These are phyloP conservation scores for Dromococcyx pavoninus DNA, from an alignment of 2,797 vertebrate species.

Conservation along the genomic window DNA sequence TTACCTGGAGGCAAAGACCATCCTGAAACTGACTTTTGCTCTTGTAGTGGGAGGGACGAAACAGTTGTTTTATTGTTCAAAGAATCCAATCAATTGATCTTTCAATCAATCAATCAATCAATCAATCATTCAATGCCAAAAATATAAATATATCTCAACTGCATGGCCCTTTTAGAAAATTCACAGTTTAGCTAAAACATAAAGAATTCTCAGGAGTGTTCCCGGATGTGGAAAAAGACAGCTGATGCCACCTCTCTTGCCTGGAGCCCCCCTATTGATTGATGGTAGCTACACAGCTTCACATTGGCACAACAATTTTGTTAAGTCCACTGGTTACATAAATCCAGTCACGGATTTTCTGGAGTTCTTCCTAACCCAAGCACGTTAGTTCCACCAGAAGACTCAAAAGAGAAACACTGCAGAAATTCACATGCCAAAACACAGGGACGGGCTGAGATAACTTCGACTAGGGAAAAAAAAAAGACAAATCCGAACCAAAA, in stretches of 20 bases:
- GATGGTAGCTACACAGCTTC: background rate
- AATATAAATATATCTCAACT: constrained; percentile 38
- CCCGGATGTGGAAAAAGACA: background rate
- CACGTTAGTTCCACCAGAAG: background rate
- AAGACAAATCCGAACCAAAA: background rate
- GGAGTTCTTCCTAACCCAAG: background rate
- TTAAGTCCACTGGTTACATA: background rate
- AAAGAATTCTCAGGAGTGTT: constrained; percentile 17
- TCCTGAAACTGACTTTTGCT: background rate
- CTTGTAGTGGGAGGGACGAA: background rate
- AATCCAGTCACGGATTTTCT: background rate
- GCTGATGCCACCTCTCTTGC: background rate
- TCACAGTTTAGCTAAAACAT: constrained; percentile 49
- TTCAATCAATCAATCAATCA: background rate
- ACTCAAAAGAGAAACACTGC: constrained; percentile 2
- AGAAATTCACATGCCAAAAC: background rate
- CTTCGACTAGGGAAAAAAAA: background rate
- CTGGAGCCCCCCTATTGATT: background rate
- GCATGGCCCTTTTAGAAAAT: constrained; percentile 46
- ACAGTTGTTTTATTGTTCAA: background rate
- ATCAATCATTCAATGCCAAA: background rate
- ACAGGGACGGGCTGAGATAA: background rate
- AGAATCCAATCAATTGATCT: background rate
- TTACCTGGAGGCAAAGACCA: background rate
- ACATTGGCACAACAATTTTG: background rate